Conservation (phyloP, 2,797 vertebrate genomes). For the Chromis chromis region DNA sequence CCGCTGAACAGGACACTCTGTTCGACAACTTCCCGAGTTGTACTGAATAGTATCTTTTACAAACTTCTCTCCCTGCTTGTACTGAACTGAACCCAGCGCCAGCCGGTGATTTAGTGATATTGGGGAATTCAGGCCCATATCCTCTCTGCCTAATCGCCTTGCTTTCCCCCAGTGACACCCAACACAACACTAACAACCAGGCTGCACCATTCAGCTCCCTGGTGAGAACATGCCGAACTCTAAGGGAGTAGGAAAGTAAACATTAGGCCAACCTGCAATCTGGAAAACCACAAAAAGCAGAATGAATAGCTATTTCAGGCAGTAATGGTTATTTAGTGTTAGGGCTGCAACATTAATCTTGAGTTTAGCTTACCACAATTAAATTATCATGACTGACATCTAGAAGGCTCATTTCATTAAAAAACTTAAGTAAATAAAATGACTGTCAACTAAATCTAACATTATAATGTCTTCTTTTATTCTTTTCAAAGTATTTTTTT, state of each 20-base stretch:
- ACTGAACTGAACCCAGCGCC: not conserved
- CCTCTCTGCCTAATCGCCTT: not conserved
- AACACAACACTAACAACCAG: constrained; percentile 35
- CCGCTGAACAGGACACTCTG: constrained; percentile 29
- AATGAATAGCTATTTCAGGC: not conserved
- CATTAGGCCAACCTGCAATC: constrained; percentile 10
- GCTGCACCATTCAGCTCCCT: constrained; percentile 10
- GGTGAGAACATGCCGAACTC: constrained; percentile 32
- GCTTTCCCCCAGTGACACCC: constrained; percentile 4
- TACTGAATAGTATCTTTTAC: not conserved
- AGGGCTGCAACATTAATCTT: no score
- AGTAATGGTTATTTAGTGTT: no score
- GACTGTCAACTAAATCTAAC: no score
- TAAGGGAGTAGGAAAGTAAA: constrained; percentile 1
- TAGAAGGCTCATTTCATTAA: not conserved
- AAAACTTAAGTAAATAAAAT: not conserved
- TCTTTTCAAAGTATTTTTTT: no score
- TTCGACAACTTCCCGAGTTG: constrained; percentile 17
- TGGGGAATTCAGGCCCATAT: not conserved
- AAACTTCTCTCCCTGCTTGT: not conserved
- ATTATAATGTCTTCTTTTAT: no score
- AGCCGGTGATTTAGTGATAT: constrained; percentile 7
- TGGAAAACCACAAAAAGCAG: not conserved
- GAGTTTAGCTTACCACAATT: no score
- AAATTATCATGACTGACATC: no score